Conservation (phyloP, 2,113 vertebrate genomes). For the Macaca fascicularis region T2T-MFA8v1.1 NC_088380.1:174092501-174093000, state of each 20-base stretch:
- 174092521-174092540: neutral
- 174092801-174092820: neutral
- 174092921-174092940: neutral
- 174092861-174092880: neutral
- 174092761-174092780: neutral
- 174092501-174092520: neutral
- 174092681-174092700: neutral
- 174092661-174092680: neutral
- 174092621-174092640: neutral
- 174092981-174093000: too few species aligned
- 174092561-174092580: neutral
- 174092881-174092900: neutral
- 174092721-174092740: neutral
- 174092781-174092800: neutral
- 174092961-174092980: neutral
- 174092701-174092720: neutral
- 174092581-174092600: neutral
- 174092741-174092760: neutral
- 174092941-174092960: neutral
- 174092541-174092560: neutral
- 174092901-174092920: neutral
- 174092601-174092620: neutral
- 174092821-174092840: neutral
- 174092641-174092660: neutral
- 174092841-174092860: neutral